Conservation (phyloP, 53 echinoderm and acorn worm species). For the Actinopyga echinites region DNA sequence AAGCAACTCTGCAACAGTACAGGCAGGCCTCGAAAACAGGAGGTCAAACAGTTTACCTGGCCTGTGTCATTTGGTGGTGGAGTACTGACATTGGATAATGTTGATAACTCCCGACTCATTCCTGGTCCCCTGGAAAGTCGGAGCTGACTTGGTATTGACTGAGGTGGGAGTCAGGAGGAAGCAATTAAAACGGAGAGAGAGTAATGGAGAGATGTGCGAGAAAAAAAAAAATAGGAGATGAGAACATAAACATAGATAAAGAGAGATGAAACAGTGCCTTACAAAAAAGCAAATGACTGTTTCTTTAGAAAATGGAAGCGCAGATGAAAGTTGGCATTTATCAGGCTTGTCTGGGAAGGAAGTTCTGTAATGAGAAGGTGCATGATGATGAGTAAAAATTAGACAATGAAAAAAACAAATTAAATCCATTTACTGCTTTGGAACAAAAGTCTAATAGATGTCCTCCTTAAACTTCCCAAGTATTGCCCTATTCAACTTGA, state of each 20-base stretch:
- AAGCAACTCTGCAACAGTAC: constrained; percentile 4
- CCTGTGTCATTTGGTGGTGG: constrained; percentile 29
- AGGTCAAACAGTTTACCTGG: constrained; percentile 24
- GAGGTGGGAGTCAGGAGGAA: constrained; percentile 29
- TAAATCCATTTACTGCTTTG: too few species aligned
- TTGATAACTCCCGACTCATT: constrained; percentile 40
- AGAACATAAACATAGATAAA: constrained; percentile 19
- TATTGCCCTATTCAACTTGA: too few species aligned
- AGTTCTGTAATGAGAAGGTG: too few species aligned
- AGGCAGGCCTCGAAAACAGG: constrained; percentile 5
- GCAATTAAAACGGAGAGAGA: constrained; percentile 15
- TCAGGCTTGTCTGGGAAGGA: too few species aligned
- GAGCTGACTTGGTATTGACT: constrained; percentile 47
- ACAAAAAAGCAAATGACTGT: too few species aligned
- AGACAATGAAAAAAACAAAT: too few species aligned
- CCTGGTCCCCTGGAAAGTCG: constrained; percentile 30
- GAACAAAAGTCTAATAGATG: too few species aligned
- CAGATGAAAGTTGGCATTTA: too few species aligned
- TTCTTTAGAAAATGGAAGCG: too few species aligned
- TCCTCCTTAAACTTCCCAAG: too few species aligned
- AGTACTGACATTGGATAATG: constrained; percentile 43
- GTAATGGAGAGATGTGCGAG: constrained; percentile 33
- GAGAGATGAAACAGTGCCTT: neutral
- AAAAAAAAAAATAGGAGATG: constrained; percentile 29
- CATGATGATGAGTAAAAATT: too few species aligned